Evolutionary conservation across 2,113 vertebrate genomes (phyloP), one percentile per base, ranked within the genome.

Genomic region (Platichthys flesus): DNA sequence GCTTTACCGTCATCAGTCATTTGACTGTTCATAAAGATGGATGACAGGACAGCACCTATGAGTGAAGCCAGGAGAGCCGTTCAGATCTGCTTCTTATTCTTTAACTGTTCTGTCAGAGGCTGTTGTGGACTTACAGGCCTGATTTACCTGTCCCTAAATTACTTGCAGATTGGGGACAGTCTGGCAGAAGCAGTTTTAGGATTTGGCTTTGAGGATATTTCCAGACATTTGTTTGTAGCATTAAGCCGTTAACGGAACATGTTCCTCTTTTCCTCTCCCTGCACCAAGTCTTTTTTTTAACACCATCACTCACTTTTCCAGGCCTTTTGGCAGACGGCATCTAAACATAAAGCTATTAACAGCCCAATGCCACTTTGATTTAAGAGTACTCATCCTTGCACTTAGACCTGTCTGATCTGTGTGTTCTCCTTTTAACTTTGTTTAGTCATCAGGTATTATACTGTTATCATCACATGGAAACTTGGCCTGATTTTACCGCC

Each of bases 181-280:
- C 56, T 35, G 31, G 24, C 69, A 20, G 72, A 72, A 69, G 37
- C 56, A 67, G 76, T 79, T 78, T 76, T 37, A 73, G 74, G 60
- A 85, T 89, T 87, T 81, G 49, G 60, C 64, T 87, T 79, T 73
- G 66, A 58, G 74, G 74, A 64, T 81, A 68, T 82, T 87, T 76
- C 21, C 69, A 74, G 54, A 67, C 62, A 67, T 84, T 87, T 85
- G 69, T 84, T 84, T 71, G 13, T 23, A 42, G 47, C 23, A 0
- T 72, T 84, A 74, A 90, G 82, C 76, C 5, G 4, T 76, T 78
- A 82, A 68, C 58, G 45, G 67, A 60, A 66, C 67, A 56, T 59
- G 13, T 45, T 74, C 54, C 35, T 65, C 12, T 45, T 26, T 42
- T 23, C 28, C 26, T 55, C 24, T 63, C n/a, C 31, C 54, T 49